phyloP scores from a whole-genome alignment of 2,888 invertebrate genomes.

The Meta bourneti region DNA sequence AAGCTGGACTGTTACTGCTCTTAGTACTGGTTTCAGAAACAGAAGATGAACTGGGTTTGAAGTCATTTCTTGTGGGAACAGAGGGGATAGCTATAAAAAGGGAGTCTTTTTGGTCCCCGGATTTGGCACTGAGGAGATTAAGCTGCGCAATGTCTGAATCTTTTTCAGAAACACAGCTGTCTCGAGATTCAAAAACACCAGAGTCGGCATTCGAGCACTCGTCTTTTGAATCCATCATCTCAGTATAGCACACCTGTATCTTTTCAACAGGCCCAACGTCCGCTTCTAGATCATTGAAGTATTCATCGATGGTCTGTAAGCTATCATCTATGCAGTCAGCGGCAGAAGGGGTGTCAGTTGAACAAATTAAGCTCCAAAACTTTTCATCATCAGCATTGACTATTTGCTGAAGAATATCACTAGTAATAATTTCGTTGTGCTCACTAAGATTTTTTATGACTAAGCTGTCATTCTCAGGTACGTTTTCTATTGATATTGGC shows the following conservation, averaged over 20 bases:
- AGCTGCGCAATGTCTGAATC: conserved; percentile 55
- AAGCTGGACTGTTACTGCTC: conserved; percentile 70
- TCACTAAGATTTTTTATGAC: conserved; percentile 37
- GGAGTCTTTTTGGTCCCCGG: conserved; percentile 46
- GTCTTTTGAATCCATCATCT: conserved; percentile 51
- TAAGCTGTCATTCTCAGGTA: neutral
- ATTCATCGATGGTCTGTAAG: conserved; percentile 66
- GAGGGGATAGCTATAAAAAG: conserved; percentile 68
- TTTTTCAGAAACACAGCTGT: conserved; percentile 71
- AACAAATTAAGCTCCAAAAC: conserved; percentile 71
- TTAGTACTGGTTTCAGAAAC: conserved; percentile 66
- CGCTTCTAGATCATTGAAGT: conserved; percentile 48
- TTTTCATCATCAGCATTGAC: conserved; percentile 71
- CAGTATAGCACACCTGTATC: conserved; percentile 39
- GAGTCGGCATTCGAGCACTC: conserved; percentile 74
- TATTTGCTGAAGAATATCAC: conserved; percentile 70
- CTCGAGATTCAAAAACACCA: conserved; percentile 72
- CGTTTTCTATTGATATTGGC: conserved; percentile 2
- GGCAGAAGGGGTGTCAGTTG: conserved; percentile 63
- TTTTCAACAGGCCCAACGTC: conserved; percentile 21
- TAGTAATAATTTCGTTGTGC: conserved; percentile 35
- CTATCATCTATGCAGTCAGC: conserved; percentile 54
- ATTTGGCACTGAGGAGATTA: conserved; percentile 60
- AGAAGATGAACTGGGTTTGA: conserved; percentile 56
- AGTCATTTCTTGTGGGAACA: conserved; percentile 55